These are phyloP conservation scores for Eurystomus gularis DNA, from an alignment of 2,113 vertebrate species.

Conservation along the genomic window DNA sequence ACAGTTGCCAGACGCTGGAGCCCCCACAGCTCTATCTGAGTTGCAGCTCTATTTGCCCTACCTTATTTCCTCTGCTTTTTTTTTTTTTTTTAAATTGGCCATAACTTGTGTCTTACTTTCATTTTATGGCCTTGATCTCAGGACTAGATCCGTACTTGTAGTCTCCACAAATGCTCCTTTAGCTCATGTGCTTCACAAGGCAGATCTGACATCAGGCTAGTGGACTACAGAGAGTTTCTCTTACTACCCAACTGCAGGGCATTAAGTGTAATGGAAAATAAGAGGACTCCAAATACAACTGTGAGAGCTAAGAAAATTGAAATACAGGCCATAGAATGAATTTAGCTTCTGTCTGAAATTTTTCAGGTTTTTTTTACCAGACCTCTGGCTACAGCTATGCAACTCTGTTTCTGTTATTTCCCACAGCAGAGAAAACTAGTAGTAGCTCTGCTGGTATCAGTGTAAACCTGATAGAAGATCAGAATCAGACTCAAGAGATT, in stretches of 20 bases:
- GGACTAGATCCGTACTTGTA: background rate
- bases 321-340: background rate
- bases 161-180: background rate
- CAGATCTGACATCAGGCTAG: background rate
- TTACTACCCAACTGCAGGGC: background rate
- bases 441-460: background rate
- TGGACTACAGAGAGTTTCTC: background rate
- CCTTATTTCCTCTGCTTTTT: background rate
- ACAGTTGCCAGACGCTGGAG: background rate
- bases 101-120: background rate
- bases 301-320: background rate
- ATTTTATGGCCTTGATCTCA: background rate
- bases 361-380: background rate
- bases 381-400: background rate
- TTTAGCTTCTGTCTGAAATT: conserved; percentile 9
- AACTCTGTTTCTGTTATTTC: background rate
- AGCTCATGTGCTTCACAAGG: background rate
- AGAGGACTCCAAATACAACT: background rate
- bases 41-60: background rate
- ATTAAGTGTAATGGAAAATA: background rate
- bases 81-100: background rate
- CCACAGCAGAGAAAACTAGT: background rate
- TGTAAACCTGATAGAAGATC: background rate
- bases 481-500: background rate
- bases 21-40: background rate